Evolutionary conservation across 1,140 invertebrate species (phyloP).

Genomic region (Bombyx mandarina): DNA sequence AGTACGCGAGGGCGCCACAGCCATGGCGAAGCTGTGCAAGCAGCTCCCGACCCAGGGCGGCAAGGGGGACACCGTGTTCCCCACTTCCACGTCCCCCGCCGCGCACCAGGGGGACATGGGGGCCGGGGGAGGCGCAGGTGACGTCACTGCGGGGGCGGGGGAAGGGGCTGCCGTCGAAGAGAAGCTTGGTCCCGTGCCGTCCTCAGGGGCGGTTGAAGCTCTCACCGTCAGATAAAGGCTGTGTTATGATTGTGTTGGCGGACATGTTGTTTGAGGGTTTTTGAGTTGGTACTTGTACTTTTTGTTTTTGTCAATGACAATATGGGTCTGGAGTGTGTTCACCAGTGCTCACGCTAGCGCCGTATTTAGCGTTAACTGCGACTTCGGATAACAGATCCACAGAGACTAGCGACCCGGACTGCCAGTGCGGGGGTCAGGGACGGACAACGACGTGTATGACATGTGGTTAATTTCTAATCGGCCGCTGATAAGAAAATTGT

Average conservation of each 20-base stretch:
- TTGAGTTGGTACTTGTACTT: too few species aligned
- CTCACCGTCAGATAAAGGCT: not conserved
- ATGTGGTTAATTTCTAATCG: too few species aligned
- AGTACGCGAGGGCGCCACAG: constrained; percentile 48
- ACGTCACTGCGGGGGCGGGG: too few species aligned
- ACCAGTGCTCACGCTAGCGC: too few species aligned
- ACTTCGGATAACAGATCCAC: too few species aligned
- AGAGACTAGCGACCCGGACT: not conserved
- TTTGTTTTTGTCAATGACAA: too few species aligned
- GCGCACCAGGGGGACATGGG: constrained; percentile 15
- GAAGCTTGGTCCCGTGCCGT: not conserved
- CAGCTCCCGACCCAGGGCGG: constrained; percentile 21
- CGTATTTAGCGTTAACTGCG: too few species aligned
- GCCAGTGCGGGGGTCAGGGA: constrained; percentile 1
- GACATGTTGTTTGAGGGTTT: too few species aligned
- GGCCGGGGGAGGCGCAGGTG: not conserved
- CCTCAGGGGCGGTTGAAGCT: not conserved
- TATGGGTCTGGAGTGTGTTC: too few species aligned
- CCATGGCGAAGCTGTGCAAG: constrained; percentile 52
- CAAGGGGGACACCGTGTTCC: constrained; percentile 22
- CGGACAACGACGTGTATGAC: not conserved
- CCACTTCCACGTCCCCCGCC: constrained; percentile 15
- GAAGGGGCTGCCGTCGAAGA: too few species aligned
- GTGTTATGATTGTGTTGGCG: too few species aligned
- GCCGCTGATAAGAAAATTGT: too few species aligned